Evolutionary conservation across 1,140 invertebrate species (phyloP), one percentile per base, ranked within the genome.

Genomic region (Paracyclopina nana): DNA sequence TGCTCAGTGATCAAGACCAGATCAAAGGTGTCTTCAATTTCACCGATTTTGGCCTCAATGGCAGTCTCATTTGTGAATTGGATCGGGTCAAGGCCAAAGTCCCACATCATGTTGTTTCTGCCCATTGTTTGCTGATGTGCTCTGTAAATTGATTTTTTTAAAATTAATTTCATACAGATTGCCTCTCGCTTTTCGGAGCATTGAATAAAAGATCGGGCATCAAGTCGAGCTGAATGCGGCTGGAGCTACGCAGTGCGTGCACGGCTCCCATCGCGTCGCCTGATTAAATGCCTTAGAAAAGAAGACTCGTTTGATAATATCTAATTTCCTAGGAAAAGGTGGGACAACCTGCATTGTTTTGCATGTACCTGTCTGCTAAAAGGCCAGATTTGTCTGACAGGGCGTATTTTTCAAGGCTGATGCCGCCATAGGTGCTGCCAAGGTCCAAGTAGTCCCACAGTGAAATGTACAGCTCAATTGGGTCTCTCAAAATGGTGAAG

Each of bases 1-100:
- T 65, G 61, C 55, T 73, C 70, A 1, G 66, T 59, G 18, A 73
- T 64, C 63, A 73, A 63, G 16, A 73, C 63, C 4, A 72, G 57
- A 51, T 67, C 60, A 56, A 73, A 72, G 20, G 65, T 55, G n/a
- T 49, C 53, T 11, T 70, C 65, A 0, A 69, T 54, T 29, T 60
- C 54, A 22, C 50, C 38, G 26, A 65, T 62, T 8, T 29, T 52
- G 49, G 22, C 54, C 34, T 18, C n/a, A 24, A 45, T 45, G 43
- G 43, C 24, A 18, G 14, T 22, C 24, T 22, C 2, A n/a, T 45
- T 24, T 5, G 30, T 14, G 43, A 59, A 57, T 11, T 46, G 16
- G 4, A 14, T 40, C 1, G 54, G 30, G 6, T 53, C 29, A 2
- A 58, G 40, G 3, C 60, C 60, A 2, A 62, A 52, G 38, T 62